These are phyloP conservation scores for Tragelaphus scriptus DNA, from an alignment of 2,113 vertebrate genomes.

Conservation along the genomic window DNA sequence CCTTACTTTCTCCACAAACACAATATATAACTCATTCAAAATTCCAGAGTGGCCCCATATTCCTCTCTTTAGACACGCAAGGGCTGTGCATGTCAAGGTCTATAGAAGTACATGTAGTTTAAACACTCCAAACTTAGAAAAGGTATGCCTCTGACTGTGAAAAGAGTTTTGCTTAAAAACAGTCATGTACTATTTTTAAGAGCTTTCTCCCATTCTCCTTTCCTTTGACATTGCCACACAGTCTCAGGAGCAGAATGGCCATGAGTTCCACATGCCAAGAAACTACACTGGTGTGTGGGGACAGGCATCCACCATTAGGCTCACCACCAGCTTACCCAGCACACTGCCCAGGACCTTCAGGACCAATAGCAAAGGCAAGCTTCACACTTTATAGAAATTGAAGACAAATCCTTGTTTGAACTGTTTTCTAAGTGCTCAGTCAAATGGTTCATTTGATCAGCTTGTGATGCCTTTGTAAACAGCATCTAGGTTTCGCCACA, in stretches of 20 bases:
- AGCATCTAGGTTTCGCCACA: not conserved
- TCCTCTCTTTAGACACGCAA: not conserved
- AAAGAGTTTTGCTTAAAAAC: slow-evolving; percentile 44
- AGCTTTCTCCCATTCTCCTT: not conserved
- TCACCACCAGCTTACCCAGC: not conserved
- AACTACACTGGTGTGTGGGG: not conserved
- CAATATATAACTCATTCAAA: not conserved
- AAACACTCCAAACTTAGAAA: slow-evolving; percentile 34
- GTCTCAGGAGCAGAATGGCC: not conserved
- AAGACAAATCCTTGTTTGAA: not conserved
- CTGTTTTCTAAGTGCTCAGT: not conserved
- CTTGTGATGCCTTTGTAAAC: not conserved
- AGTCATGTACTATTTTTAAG: not conserved
- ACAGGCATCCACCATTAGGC: not conserved
- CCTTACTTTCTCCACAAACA: not conserved
- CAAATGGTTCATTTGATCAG: not conserved
- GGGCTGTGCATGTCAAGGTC: not conserved
- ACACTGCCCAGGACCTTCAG: not conserved
- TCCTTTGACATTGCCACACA: not conserved
- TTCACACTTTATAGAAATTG: not conserved
- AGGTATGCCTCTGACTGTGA: not conserved
- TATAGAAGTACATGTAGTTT: not conserved
- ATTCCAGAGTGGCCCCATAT: not conserved
- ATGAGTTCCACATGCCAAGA: not conserved
- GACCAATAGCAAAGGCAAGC: not conserved